Conservation (phyloP, 2,113 vertebrate genomes). For the Hippopotamus amphibius region DNA sequence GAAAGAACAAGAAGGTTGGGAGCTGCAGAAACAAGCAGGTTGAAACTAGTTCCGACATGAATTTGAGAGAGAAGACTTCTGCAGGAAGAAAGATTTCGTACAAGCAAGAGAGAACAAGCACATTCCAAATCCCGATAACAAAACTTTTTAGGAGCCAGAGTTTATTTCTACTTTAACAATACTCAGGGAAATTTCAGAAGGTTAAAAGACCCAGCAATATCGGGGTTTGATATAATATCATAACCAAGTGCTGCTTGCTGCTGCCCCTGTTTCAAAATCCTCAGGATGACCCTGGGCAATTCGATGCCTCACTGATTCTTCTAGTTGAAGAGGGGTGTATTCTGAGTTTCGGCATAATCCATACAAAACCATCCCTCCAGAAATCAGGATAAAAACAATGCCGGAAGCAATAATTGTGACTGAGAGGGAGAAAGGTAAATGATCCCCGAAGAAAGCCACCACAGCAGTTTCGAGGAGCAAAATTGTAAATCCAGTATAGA, state of each 20-base stretch:
- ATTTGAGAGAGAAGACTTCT: not conserved
- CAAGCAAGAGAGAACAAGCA: not conserved
- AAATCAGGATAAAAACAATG: not conserved
- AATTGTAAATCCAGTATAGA: not conserved
- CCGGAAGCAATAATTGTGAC: not conserved
- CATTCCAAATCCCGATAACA: not conserved
- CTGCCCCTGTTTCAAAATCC: not conserved
- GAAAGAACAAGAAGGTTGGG: not conserved
- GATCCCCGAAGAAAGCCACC: not conserved
- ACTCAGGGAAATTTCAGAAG: not conserved
- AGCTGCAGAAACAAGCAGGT: too few species aligned
- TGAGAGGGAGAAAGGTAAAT: not conserved
- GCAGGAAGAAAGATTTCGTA: not conserved
- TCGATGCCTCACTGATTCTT: not conserved
- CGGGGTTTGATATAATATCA: not conserved
- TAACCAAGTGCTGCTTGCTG: not conserved
- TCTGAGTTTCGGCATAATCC: not conserved
- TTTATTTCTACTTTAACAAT: conserved; percentile 36
- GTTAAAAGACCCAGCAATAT: not conserved
- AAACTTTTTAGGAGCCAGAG: not conserved
- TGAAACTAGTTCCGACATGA: not conserved
- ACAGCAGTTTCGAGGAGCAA: not conserved
- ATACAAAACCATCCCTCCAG: not conserved
- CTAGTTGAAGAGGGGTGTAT: not conserved
- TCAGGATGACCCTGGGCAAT: not conserved